Evolutionary conservation across 2,888 invertebrate species (phyloP).

Genomic region (Litoditis marina): DNA sequence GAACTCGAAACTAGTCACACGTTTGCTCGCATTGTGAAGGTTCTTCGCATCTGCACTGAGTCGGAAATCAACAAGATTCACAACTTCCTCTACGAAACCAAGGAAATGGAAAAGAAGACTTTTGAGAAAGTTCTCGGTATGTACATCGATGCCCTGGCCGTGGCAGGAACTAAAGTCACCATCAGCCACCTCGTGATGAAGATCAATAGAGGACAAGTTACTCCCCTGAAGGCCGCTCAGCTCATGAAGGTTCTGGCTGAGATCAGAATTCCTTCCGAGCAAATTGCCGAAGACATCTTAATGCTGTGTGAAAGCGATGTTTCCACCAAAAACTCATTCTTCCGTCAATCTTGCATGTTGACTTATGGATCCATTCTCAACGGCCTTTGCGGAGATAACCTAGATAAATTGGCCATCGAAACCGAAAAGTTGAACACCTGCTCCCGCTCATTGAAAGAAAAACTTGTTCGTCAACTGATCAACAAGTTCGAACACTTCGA

Average conservation of each 20-base stretch:
- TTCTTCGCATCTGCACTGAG: slow-evolving; percentile 43
- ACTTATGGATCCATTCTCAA: slow-evolving; percentile 46
- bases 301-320: slow-evolving; percentile 34
- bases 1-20: no score
- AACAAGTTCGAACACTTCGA: slow-evolving; percentile 32
- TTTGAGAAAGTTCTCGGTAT: slow-evolving; percentile 41
- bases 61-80: slow-evolving; percentile 37
- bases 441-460: slow-evolving; percentile 39
- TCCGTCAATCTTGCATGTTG: slow-evolving; percentile 49
- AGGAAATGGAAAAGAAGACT: slow-evolving; percentile 21
- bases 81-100: slow-evolving; percentile 25
- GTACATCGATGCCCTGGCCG: slow-evolving; percentile 44
- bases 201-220: slow-evolving; percentile 39
- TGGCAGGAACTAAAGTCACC: slow-evolving; percentile 47
- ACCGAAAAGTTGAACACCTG: slow-evolving; percentile 22
- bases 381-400: slow-evolving; percentile 47
- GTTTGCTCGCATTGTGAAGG: slow-evolving; percentile 49
- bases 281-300: slow-evolving; percentile 30
- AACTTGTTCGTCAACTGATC: slow-evolving; percentile 31
- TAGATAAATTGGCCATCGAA: slow-evolving; percentile 2
- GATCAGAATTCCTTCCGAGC: slow-evolving; percentile 35
- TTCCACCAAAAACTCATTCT: slow-evolving; percentile 21
- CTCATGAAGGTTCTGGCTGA: slow-evolving; percentile 44
- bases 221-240: slow-evolving; percentile 36
- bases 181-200: slow-evolving; percentile 41